Conservation (phyloP, 2,888 invertebrate genomes). For the Euphydryas editha region DNA sequence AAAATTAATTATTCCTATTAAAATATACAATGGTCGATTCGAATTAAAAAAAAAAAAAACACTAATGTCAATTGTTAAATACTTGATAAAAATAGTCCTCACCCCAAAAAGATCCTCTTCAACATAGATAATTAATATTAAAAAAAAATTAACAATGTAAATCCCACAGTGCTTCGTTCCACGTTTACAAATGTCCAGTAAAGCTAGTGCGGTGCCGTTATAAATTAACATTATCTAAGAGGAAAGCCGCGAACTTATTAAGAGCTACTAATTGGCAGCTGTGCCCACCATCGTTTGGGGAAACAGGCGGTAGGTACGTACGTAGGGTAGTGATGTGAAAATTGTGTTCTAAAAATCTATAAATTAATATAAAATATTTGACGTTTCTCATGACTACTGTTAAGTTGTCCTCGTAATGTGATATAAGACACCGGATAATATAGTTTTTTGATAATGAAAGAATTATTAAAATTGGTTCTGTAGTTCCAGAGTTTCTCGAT, state of each 20-base stretch:
- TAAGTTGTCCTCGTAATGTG: no score
- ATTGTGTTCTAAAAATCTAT: not conserved
- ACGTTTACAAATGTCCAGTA: conserved; percentile 11
- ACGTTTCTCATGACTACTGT: no score
- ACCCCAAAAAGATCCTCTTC: not conserved
- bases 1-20: no score
- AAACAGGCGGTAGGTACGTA: conserved; percentile 10
- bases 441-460: no score
- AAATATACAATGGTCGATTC: no score
- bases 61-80: not conserved
- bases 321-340: conserved; percentile 14
- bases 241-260: conserved; percentile 71
- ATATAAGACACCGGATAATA: no score
- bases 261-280: conserved; percentile 60
- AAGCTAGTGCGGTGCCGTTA: conserved; percentile 42
- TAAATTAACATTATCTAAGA: conserved; percentile 72
- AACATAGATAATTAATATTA: not conserved
- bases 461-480: no score
- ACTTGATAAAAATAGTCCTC: not conserved
- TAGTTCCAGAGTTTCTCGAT: no score
- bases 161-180: conserved; percentile 16
- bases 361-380: not conserved
- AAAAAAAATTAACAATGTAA: conserved; percentile 1
- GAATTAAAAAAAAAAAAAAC: no score
- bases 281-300: conserved; percentile 22